Percentiles rank a stretch among this genome's conserved stretches.
These are phyloP conservation scores for Drosophila insularis DNA, from an alignment of 1,140 invertebrate genomes.

Conservation along the genomic window DNA sequence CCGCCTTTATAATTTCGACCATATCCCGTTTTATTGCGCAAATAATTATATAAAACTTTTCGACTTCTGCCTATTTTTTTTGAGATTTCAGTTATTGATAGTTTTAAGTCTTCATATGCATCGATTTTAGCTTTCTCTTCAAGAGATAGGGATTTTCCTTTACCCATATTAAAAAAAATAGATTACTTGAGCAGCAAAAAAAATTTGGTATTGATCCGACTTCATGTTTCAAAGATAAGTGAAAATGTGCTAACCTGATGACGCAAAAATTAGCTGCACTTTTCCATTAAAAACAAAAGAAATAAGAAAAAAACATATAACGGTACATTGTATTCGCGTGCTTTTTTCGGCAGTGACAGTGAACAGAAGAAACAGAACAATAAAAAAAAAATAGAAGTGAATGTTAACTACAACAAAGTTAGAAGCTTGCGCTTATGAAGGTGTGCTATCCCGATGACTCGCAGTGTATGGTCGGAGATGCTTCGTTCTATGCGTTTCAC, in stretches of 20 bases:
- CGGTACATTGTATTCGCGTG: too few relatives aligned
- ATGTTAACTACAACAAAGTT: too few relatives aligned
- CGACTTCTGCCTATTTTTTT: not conserved
- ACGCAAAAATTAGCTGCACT: not conserved
- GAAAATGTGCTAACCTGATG: not conserved
- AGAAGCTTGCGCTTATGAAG: too few relatives aligned
- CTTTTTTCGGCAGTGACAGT: too few relatives aligned
- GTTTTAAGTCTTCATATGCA: not conserved
- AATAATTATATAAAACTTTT: not conserved
- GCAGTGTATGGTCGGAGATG: too few relatives aligned
- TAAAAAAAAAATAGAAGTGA: too few relatives aligned
- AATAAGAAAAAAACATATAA: not conserved
- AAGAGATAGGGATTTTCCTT: conserved; percentile 4
- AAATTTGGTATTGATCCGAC: not conserved
- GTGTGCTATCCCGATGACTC: too few relatives aligned
- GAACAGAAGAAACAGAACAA: too few relatives aligned
- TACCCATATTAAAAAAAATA: conserved; percentile 12
- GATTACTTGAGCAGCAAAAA: too few relatives aligned
- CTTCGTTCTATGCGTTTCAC: too few relatives aligned
- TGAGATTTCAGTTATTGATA: not conserved
- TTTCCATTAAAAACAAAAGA: not conserved
- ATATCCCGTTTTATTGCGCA: not conserved
- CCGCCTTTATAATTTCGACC: not conserved
- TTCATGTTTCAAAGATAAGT: not conserved
- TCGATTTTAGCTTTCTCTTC: conserved; percentile 3